phyloP scores from a whole-genome alignment of 2,888 invertebrate genomes.

The Macrophya annulata region DNA sequence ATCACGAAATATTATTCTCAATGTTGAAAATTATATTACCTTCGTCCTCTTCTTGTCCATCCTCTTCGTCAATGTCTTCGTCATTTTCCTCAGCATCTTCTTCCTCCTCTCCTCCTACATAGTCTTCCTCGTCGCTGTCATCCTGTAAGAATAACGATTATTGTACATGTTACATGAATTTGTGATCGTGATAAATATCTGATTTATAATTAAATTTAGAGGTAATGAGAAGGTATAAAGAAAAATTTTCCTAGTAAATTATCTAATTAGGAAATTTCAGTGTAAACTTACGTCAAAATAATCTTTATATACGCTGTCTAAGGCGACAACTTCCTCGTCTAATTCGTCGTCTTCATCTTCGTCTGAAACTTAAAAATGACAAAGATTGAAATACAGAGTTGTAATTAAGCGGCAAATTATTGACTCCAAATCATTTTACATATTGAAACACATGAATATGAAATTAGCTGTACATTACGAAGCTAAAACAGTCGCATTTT shows the following conservation, averaged over 20 bases:
- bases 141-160: conserved; percentile 74
- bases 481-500: neutral
- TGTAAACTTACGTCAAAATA: conserved; percentile 83
- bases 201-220: too few relatives aligned
- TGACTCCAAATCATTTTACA: conserved; percentile 64
- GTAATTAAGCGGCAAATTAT: conserved; percentile 63
- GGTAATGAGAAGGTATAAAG: neutral
- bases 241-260: conserved; percentile 53
- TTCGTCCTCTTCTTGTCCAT: conserved; percentile 78
- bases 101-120: conserved; percentile 85
- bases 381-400: conserved; percentile 59
- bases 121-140: conserved; percentile 83
- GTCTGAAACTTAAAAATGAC: conserved; percentile 79
- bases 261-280: neutral
- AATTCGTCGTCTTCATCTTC: conserved; percentile 85
- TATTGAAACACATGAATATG: neutral
- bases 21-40: conserved; percentile 71
- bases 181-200: too few relatives aligned
- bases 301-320: conserved; percentile 87
- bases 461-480: neutral
- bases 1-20: neutral
- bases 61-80: conserved; percentile 77
- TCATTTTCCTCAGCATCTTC: conserved; percentile 84
- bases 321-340: conserved; percentile 85
- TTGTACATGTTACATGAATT: conserved; percentile 20